These are phyloP conservation scores for Gymnothorax javanicus DNA, from an alignment of 2,797 vertebrate species.

Conservation along the genomic window DNA sequence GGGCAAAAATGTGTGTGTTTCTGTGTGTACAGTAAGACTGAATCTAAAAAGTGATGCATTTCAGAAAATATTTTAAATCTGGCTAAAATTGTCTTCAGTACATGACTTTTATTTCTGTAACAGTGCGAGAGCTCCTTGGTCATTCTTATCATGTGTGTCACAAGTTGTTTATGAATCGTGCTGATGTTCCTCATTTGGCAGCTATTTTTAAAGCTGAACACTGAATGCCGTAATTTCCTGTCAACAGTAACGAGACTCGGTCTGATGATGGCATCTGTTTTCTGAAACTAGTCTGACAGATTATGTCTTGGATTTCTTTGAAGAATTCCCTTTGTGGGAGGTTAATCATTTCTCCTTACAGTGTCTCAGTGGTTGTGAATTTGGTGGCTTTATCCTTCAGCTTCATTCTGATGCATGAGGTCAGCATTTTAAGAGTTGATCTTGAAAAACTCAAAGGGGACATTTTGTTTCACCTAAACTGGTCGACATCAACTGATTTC, in stretches of 20 bases:
- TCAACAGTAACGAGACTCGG: background rate
- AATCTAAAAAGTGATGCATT: background rate
- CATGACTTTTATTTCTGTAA: background rate
- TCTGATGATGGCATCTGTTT: background rate
- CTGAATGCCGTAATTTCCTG: slow-evolving; percentile 53
- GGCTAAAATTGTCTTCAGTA: background rate
- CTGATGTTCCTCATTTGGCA: slow-evolving; percentile 61
- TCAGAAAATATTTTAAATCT: background rate
- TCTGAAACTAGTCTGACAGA: background rate
- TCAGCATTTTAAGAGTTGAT: slow-evolving; percentile 62
- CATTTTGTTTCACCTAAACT: slow-evolving; percentile 64
- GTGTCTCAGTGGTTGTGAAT: slow-evolving; percentile 54
- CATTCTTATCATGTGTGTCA: background rate
- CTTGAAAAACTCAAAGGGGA: slow-evolving; percentile 62
- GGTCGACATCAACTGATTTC: slow-evolving; percentile 60
- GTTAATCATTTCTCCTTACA: slow-evolving; percentile 50
- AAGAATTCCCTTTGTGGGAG: slow-evolving; percentile 10
- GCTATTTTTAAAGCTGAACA: slow-evolving; percentile 55
- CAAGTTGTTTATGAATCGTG: background rate
- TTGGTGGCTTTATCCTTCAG: slow-evolving; percentile 61
- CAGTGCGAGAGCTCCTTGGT: background rate
- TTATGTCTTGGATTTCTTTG: slow-evolving; percentile 1
- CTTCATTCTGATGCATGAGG: slow-evolving; percentile 62
- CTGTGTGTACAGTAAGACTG: background rate
- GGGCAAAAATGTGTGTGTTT: background rate